Conservation (phyloP, 2,797 vertebrate species). For the Muscicapa comitata region DNA sequence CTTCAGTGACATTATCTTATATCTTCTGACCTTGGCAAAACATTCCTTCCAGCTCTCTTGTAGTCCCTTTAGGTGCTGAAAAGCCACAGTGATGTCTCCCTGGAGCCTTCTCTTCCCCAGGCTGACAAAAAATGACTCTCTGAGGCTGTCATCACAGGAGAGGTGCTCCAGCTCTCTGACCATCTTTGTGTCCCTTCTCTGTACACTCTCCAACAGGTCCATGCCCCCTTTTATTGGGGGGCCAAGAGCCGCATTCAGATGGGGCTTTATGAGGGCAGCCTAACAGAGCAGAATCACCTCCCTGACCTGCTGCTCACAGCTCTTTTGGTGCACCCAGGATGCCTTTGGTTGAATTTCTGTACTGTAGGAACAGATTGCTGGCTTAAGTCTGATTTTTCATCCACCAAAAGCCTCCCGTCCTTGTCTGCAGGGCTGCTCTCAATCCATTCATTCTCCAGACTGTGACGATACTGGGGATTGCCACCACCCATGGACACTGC, state of each 20-base stretch:
- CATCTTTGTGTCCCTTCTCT: background rate
- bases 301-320: background rate
- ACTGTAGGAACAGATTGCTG: background rate
- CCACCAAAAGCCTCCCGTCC: background rate
- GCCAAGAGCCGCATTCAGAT: background rate
- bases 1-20: background rate
- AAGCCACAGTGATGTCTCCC: background rate
- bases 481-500: too few relatives aligned
- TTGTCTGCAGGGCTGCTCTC: background rate
- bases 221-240: rapidly evolving
- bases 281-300: background rate
- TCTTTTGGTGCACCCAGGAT: background rate
- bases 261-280: background rate
- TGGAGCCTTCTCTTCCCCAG: background rate
- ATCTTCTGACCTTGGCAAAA: background rate
- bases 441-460: background rate
- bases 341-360: background rate
- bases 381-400: background rate
- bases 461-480: too few relatives aligned
- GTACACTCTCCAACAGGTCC: background rate
- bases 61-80: background rate
- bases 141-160: background rate
- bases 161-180: background rate
- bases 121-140: background rate
- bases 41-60: background rate